Base-by-base conservation (phyloP, 2,113 vertebrate genomes). In the Haplochromis burtoni region DNA sequence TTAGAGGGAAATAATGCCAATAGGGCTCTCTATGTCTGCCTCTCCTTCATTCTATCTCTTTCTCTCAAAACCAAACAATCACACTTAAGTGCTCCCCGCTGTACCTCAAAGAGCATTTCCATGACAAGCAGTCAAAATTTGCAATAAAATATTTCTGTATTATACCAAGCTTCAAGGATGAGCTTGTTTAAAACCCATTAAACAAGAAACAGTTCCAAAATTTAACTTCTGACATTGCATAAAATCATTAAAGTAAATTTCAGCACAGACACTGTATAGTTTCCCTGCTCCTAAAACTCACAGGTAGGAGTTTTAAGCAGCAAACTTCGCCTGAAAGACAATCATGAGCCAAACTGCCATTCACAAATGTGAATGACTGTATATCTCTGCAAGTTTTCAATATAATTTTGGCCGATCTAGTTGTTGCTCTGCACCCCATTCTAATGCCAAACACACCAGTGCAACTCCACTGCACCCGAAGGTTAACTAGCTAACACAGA, bases 1-100 rank as follows among this genome's bases (percentile, higher is more conserved):
- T 95, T 94, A 94, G 80, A 91, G 84, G 53, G 66, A 87, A 86
- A 84, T 86, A 76, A 86, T 87, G 85, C 90, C 86, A 90, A 76
- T 45, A 78, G 86, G 78, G 53, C 83, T 88, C 81, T 88, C 61
- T 35, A 9, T 57, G 38, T 76, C 66, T 81, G 17, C 45, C 78
- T 59, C 55, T 5, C 42, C 40, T 71, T 45, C 80, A 61, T n/a
- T 84, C 59, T 29, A 31, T 68, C 10, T 38, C 45, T 85, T 45
- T 49, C 83, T 80, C 53, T 57, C 79, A 51, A 85, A 85, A 85
- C 54, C 81, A 91, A 89, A 93, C 93, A 90, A 88, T 88, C 82
- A 85, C 17, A 84, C 68, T 79, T 84, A 86, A 88, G 55, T 33
- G 85, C 83, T 89, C 82, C 85, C 88, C 38, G 42, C 63, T 81